Base-by-base conservation (phyloP, 1,140 invertebrate species). In the Lasioglossum albipes region DNA sequence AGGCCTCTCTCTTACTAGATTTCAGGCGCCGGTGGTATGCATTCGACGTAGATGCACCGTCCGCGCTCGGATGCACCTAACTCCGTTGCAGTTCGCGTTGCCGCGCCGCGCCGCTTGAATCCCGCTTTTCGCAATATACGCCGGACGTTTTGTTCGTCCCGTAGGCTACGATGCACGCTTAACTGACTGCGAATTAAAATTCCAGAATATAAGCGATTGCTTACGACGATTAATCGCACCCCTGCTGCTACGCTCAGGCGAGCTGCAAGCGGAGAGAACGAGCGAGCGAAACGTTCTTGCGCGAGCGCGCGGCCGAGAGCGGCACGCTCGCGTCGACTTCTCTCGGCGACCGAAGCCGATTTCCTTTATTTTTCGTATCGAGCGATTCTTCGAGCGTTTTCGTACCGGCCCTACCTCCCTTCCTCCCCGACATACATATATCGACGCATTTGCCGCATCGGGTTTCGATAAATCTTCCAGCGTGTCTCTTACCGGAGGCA, bases 201-300 rank as follows among this genome's bases (percentile, higher is more conserved):
- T 87, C 86, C 85, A 67, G 79, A 57, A 87, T 87, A 87, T 87
- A 87, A 87, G 86, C 87, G 87, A 88, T 88, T 88, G 87, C 87
- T 88, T 88, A 88, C 87, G 87, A 88, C 87, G 87, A 88, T 88
- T 88, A 88, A 88, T 88, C 86, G 87, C 87, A 88, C 87, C 87
- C 87, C 87, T 88, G 87, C 87, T 88, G 87, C 62, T 83, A 84
- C 79, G 79, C 65, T 22, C 76, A 54, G 9, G 10, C 10, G 13
- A 49, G 10, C 10, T 49, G 10, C 45, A 12, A 36, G 5, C 36
- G 36, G 36, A 36, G 36, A 36, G 36, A 36, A 36, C 36, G 36
- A 36, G 36, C 36, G 36, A 36, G 36, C 36, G 36, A 36, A 36
- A 36, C 36, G 36, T 36, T 36, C 66, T 49, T 41, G 75, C 65